A percentile compares a stretch with the other conserved stretches of the same genome.
These are phyloP conservation scores for Eueremaeus valkanovi DNA, from an alignment of 2,888 invertebrate genomes.

Conservation along the genomic window DNA sequence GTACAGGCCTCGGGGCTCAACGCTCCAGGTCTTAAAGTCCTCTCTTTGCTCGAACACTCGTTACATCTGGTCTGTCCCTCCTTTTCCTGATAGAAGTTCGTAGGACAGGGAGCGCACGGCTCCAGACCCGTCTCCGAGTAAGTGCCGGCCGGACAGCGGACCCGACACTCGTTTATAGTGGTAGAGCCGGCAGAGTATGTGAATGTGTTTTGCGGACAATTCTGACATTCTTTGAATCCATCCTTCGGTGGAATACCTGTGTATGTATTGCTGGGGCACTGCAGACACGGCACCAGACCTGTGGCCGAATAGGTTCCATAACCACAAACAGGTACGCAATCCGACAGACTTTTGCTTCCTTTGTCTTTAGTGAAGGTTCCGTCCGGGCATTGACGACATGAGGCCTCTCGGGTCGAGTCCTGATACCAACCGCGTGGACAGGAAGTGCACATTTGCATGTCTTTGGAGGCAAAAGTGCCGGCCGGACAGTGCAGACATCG, in stretches of 20 bases:
- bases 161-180: constrained; percentile 71
- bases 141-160: constrained; percentile 72
- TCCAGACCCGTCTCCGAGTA: constrained; percentile 90
- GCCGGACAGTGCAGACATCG: constrained; percentile 79
- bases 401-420: constrained; percentile 81
- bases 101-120: constrained; percentile 86
- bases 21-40: constrained; percentile 74
- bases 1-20: constrained; percentile 79
- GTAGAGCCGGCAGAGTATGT: constrained; percentile 89
- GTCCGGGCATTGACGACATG: constrained; percentile 82
- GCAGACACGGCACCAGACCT: constrained; percentile 85
- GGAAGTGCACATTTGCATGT: constrained; percentile 82
- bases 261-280: constrained; percentile 88
- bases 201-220: constrained; percentile 74
- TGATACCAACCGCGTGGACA: constrained; percentile 92
- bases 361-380: constrained; percentile 76
- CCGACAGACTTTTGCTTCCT: constrained; percentile 70
- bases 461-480: constrained; percentile 85
- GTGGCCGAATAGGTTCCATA: constrained; percentile 93
- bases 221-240: constrained; percentile 88
- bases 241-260: constrained; percentile 80
- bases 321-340: constrained; percentile 90
- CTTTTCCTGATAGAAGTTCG: constrained; percentile 82
- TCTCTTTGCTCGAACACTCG: constrained; percentile 86
- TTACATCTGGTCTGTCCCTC: constrained; percentile 78